Evolutionary conservation across 2,888 invertebrate species (phyloP).

Genomic region (Caenorhabditis sulstoni): DNA sequence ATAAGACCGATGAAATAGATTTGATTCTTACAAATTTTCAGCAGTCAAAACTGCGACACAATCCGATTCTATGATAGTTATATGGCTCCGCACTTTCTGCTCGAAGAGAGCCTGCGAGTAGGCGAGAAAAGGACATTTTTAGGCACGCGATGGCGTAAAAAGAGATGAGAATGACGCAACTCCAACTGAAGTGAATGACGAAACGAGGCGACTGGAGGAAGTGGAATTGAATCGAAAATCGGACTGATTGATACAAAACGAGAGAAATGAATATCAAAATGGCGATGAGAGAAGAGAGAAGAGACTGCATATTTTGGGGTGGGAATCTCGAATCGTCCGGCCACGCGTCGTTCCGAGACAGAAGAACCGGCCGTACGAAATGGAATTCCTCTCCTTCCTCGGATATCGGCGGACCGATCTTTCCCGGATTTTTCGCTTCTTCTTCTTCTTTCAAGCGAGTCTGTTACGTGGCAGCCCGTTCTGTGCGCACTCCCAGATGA

Average conservation of each 20-base stretch:
- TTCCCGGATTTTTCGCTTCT: no score
- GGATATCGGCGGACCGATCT: no score
- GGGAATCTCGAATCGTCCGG: no score
- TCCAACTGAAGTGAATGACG: background rate
- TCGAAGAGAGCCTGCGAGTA: background rate
- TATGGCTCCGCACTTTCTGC: no score
- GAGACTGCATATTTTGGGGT: background rate
- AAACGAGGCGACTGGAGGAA: background rate
- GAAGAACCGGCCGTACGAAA: background rate
- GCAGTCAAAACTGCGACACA: no score
- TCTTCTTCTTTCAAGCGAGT: no score
- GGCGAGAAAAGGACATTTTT: background rate
- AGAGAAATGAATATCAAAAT: slow-evolving; percentile 3
- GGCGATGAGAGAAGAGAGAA: slow-evolving; percentile 4
- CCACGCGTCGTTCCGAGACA: background rate
- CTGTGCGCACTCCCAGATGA: background rate
- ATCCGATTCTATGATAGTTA: no score
- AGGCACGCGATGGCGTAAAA: background rate
- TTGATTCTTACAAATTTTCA: background rate
- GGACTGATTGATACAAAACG: background rate
- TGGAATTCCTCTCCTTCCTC: background rate
- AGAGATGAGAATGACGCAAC: background rate
- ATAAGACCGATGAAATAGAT: no score
- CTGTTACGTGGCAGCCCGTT: no score
- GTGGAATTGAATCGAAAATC: background rate